Conservation (phyloP, 2,888 invertebrate genomes). For the Callimorpha dominula region DNA sequence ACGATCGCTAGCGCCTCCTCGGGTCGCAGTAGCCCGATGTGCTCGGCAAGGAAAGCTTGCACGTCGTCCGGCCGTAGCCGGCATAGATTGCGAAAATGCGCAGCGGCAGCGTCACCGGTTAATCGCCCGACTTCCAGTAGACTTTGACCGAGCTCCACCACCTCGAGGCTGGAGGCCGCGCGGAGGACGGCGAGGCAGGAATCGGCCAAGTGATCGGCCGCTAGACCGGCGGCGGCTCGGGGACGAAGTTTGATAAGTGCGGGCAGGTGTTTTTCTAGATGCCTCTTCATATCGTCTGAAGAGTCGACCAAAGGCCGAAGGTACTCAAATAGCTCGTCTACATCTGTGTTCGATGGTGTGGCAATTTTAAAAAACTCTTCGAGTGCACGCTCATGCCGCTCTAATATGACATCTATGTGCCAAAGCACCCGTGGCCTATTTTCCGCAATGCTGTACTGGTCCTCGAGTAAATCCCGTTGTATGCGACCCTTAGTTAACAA, state of each 20-base stretch:
- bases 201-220: conserved; percentile 58
- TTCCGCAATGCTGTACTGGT: conserved; percentile 44
- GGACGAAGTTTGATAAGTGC: conserved; percentile 67
- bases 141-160: conserved; percentile 65
- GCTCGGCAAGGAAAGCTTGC: conserved; percentile 64
- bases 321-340: conserved; percentile 76
- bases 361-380: conserved; percentile 68
- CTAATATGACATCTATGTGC: conserved; percentile 64
- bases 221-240: conserved; percentile 68
- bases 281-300: conserved; percentile 47
- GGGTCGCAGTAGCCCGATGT: conserved; percentile 73
- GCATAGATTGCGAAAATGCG: conserved; percentile 70
- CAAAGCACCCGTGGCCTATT: conserved; percentile 70
- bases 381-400: conserved; percentile 60
- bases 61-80: conserved; percentile 61
- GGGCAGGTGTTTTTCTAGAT: conserved; percentile 58
- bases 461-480: conserved; percentile 57
- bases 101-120: conserved; percentile 66
- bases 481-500: conserved; percentile 58
- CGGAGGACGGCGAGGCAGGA: conserved; percentile 50
- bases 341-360: conserved; percentile 64
- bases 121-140: conserved; percentile 63
- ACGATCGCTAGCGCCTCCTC: conserved; percentile 75
- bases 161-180: conserved; percentile 48
- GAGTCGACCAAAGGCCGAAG: conserved; percentile 58